Conservation (phyloP, 2,113 vertebrate species). For the Calcarius ornatus region DNA sequence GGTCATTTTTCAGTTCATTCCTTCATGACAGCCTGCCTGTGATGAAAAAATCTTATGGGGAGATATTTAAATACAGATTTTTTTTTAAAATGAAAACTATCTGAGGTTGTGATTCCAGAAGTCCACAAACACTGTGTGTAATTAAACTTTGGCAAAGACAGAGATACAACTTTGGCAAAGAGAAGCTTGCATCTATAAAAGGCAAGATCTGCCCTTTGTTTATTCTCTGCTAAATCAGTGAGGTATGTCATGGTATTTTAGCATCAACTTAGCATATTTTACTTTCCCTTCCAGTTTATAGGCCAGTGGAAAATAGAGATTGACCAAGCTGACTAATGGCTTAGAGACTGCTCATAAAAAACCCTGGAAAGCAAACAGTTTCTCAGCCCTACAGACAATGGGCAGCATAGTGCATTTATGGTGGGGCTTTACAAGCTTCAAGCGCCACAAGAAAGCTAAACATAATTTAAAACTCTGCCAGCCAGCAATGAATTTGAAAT, state of each 20-base stretch:
- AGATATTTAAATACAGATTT: neutral
- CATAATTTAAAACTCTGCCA: neutral
- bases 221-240: conserved; percentile 67
- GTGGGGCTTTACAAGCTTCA: neutral
- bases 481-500: neutral
- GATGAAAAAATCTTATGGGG: neutral
- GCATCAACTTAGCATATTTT: conserved; percentile 63
- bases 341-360: conserved; percentile 10
- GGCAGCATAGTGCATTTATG: neutral
- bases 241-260: conserved; percentile 67
- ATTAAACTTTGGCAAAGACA: conserved; percentile 40
- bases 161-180: conserved; percentile 21
- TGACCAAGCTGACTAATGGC: neutral
- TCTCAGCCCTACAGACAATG: neutral
- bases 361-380: neutral
- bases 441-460: neutral
- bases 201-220: conserved; percentile 72
- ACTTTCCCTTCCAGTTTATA: conserved; percentile 1
- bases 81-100: neutral
- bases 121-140: neutral
- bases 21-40: neutral
- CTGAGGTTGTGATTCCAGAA: neutral
- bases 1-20: neutral
- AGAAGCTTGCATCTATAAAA: conserved; percentile 72
- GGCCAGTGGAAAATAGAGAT: conserved; percentile 4